Evolutionary conservation across 2,113 vertebrate genomes (phyloP), one percentile per base, ranked within the genome.

Genomic region (Gulo gulo): DNA sequence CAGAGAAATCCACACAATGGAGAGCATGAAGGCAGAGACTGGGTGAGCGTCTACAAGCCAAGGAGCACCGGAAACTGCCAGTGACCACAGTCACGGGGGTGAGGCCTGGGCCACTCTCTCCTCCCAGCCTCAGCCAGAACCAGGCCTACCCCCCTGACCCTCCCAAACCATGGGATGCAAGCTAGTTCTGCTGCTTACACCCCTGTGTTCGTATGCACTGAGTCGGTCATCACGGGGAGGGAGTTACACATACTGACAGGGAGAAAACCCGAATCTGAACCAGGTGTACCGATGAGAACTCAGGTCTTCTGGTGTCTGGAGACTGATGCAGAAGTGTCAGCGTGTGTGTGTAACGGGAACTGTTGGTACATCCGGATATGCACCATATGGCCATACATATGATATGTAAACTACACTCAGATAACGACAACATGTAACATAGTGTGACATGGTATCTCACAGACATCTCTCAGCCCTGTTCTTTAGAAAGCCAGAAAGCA

Each of bases 341-440:
- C 18, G n/a, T 21, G 29, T 42, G 0, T 45, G 4, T 18, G 7
- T 15, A 57, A 65, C 5, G 1, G 31, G 6, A 13, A 65, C 15
- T 15, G 15, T 6, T 31, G 7, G 14, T 15, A 34, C 14, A 12
- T 16, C 61, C 1, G 29, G 5, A 16, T 6, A 16, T 13, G 7
- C 63, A 6, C 6, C 31, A 7, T 6, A 67, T 6, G 29, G 13
- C 15, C 29, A 0, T 1, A 15, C 63, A 6, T 31, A 31, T 6
- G 6, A 31, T 4, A 12, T 2, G 12, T 14, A 14, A 13, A 29
- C 13, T 13, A 13, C 12, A 63, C 26, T 4, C 26, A 31, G 61
- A 63, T 63, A 42, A 84, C 31, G 7, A 20, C 23, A 42, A n/a
- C 12, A 50, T 9, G 29, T 36, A 74, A 50, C 14, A 9, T 31